phyloP scores from a whole-genome alignment of 2,888 invertebrate genomes.

The Nomada ruficornis region DNA sequence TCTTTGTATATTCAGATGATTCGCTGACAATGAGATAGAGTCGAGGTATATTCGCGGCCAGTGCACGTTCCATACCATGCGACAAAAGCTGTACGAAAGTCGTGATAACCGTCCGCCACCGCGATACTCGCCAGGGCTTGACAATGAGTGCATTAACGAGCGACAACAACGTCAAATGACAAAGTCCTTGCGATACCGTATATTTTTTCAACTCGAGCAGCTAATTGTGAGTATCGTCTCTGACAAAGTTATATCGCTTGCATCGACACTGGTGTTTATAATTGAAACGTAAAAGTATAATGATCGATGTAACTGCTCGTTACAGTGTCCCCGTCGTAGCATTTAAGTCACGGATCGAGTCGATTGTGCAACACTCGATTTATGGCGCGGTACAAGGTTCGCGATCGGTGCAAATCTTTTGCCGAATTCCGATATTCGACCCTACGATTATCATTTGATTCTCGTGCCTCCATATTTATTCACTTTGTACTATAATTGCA shows the following conservation, averaged over 20 bases:
- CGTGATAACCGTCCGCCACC: slow-evolving; percentile 4
- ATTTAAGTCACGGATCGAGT: background rate
- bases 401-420: background rate
- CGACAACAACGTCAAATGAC: slow-evolving; percentile 73
- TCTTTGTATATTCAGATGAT: background rate
- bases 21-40: background rate
- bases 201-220: slow-evolving; percentile 40
- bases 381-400: background rate
- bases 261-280: slow-evolving; percentile 40
- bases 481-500: too few species aligned
- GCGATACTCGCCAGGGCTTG: too few species aligned
- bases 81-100: slow-evolving; percentile 25
- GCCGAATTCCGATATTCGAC: background rate
- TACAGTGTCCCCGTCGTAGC: background rate
- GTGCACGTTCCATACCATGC: background rate
- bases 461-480: too few species aligned
- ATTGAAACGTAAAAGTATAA: slow-evolving; percentile 73
- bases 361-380: background rate
- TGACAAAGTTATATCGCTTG: background rate
- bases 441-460: background rate
- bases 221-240: background rate
- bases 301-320: slow-evolving; percentile 58
- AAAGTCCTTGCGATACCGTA: slow-evolving; percentile 70
- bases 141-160: slow-evolving; percentile 63
- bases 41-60: too few species aligned